These are phyloP conservation scores for Hydropsyche betteni DNA, from an alignment of 2,888 invertebrate species.

Conservation along the genomic window DNA sequence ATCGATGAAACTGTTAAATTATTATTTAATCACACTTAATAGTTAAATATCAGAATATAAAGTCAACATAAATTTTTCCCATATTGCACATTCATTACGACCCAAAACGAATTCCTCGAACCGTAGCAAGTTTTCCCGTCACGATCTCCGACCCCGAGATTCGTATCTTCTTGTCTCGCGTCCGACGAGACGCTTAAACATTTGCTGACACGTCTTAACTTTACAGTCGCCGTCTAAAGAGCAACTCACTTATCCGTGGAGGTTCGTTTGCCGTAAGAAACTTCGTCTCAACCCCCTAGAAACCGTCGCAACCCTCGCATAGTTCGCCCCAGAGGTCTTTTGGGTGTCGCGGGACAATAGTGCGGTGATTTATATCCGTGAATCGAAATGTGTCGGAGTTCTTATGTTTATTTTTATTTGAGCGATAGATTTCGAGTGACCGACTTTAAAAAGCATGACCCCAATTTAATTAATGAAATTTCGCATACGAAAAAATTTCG, in stretches of 20 bases:
- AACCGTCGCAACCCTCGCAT: too few species aligned
- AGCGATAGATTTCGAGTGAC: too few species aligned
- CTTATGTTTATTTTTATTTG: too few species aligned
- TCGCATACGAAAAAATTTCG: not conserved
- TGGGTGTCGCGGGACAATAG: constrained; percentile 5
- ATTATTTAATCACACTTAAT: too few species aligned
- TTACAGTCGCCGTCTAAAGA: constrained; percentile 14
- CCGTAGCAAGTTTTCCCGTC: constrained; percentile 22
- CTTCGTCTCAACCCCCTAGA: not conserved
- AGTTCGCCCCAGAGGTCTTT: too few species aligned
- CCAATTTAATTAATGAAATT: too few species aligned
- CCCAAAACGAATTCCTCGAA: constrained; percentile 10
- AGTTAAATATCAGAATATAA: too few species aligned
- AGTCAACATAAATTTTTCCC: too few species aligned
- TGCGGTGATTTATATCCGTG: constrained; percentile 4
- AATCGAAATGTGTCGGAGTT: constrained; percentile 6
- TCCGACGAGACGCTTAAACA: constrained; percentile 20
- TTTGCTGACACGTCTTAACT: constrained; percentile 32
- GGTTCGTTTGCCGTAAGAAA: constrained; percentile 23
- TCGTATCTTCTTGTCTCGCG: constrained; percentile 18
- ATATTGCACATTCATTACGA: too few species aligned
- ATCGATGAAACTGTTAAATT: too few species aligned
- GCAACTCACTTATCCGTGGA: constrained; percentile 10
- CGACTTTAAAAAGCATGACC: too few species aligned
- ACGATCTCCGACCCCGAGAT: constrained; percentile 17